Evolutionary conservation across 2,113 vertebrate genomes (phyloP).

Genomic region (Corapipo altera): DNA sequence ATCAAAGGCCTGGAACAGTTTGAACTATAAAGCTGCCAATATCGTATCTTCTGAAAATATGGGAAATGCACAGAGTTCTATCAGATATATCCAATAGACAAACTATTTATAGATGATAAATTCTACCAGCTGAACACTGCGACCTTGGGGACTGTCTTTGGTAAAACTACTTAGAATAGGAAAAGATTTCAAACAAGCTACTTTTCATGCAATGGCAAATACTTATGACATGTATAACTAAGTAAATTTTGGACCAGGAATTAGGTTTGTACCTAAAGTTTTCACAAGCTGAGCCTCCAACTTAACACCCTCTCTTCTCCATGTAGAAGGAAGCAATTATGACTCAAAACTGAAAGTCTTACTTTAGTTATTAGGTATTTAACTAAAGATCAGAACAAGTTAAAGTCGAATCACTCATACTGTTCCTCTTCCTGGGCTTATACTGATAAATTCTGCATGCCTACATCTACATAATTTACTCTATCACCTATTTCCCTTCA

Average conservation of each 20-base stretch:
- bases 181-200: background rate
- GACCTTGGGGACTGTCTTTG: background rate
- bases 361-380: background rate
- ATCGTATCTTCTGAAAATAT: background rate
- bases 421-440: background rate
- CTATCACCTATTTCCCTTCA: background rate
- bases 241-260: background rate
- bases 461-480: background rate
- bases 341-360: background rate
- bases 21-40: background rate
- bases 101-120: background rate
- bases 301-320: background rate
- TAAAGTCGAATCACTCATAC: background rate
- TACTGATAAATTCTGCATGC: background rate
- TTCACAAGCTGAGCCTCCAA: background rate
- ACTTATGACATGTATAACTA: background rate
- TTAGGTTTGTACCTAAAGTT: background rate
- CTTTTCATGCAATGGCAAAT: background rate
- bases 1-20: background rate
- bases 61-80: background rate
- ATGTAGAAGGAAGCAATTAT: background rate
- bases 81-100: accelerated
- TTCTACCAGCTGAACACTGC: background rate
- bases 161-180: background rate
- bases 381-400: background rate